Percentiles rank a stretch among this genome's conserved stretches.
Conservation (phyloP, 2,888 invertebrate species). For the Monoplex corrugatus region DNA sequence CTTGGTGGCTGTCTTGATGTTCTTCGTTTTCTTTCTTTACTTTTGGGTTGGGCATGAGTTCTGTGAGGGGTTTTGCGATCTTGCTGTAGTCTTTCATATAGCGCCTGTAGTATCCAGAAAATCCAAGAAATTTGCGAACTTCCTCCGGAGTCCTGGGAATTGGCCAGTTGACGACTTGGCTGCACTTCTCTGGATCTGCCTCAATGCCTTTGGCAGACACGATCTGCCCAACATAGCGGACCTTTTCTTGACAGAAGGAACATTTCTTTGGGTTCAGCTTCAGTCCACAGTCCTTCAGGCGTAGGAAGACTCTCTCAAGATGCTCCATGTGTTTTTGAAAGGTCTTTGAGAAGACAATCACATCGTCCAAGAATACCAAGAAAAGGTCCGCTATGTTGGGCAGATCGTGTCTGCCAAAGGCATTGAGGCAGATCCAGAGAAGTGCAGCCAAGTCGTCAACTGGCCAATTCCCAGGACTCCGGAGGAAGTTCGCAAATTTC, state of each 20-base stretch:
- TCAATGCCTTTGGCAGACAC: constrained; percentile 37
- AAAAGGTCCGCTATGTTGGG: constrained; percentile 32
- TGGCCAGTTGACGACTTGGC: constrained; percentile 13
- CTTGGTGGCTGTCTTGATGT: neutral
- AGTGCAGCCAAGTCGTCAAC: neutral
- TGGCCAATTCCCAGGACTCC: constrained; percentile 41
- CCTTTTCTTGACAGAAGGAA: neutral
- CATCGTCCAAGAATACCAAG: constrained; percentile 24
- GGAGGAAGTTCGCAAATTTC: constrained; percentile 26
- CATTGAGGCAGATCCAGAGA: constrained; percentile 24
- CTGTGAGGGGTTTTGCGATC: constrained; percentile 36
- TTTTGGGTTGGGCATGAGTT: constrained; percentile 12
- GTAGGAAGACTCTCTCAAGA: constrained; percentile 4
- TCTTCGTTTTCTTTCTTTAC: neutral
- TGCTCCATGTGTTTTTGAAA: constrained; percentile 42
- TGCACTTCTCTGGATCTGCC: constrained; percentile 27
- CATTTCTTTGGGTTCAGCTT: constrained; percentile 39
- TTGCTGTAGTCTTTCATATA: constrained; percentile 24
- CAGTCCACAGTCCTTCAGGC: constrained; percentile 34
- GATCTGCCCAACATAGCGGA: constrained; percentile 35
- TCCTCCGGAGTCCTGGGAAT: constrained; percentile 35
- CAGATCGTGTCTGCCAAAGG: constrained; percentile 40
- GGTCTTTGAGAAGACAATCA: constrained; percentile 25
- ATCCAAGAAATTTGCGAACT: constrained; percentile 29
- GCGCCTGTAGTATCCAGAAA: constrained; percentile 42